Conservation (phyloP, 2,888 invertebrate genomes). For the Aelia acuminata region DNA sequence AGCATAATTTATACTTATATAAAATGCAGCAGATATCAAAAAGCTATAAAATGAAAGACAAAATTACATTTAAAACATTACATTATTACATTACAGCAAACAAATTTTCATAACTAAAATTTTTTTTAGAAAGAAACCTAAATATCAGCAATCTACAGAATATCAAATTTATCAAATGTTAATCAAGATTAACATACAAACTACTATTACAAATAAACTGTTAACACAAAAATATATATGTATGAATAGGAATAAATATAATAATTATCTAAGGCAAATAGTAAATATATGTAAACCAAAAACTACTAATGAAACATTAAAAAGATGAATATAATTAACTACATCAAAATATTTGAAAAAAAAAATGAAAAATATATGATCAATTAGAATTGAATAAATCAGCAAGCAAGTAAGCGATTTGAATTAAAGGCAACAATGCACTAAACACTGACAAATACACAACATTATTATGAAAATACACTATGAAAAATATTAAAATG, state of each 20-base stretch:
- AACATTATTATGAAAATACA: background rate
- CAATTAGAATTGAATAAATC: background rate
- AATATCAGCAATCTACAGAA: conserved; percentile 23
- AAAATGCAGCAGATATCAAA: background rate
- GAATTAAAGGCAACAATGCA: background rate
- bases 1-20: background rate
- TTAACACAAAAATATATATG: background rate
- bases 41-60: background rate
- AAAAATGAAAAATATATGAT: background rate
- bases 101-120: background rate
- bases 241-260: background rate
- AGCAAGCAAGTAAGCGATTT: background rate
- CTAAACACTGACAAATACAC: background rate
- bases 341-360: background rate
- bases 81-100: background rate
- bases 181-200: background rate
- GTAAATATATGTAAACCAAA: conserved; percentile 12
- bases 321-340: background rate
- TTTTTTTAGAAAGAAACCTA: background rate
- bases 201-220: background rate
- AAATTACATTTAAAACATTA: background rate
- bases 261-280: background rate
- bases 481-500: background rate
- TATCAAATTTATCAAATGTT: background rate
- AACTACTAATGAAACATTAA: background rate